These are phyloP conservation scores for Orchesella cincta DNA, from an alignment of 1,140 invertebrate genomes.

Conservation along the genomic window DNA sequence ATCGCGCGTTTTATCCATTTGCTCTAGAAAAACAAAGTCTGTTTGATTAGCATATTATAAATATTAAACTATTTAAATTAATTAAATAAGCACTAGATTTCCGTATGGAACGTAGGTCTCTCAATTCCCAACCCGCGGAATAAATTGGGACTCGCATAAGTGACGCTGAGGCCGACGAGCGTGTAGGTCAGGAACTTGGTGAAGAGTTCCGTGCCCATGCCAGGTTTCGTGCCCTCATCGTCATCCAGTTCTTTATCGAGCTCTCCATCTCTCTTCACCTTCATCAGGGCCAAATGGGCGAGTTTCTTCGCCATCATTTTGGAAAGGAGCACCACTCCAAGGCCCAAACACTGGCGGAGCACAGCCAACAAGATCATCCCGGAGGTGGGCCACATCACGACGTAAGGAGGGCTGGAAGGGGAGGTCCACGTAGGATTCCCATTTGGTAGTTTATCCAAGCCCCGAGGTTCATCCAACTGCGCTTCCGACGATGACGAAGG, in stretches of 20 bases:
- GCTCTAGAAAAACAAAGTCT: too few relatives aligned
- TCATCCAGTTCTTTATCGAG: neutral
- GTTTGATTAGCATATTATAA: too few relatives aligned
- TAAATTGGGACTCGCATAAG: slow-evolving; percentile 74
- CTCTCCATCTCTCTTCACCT: neutral
- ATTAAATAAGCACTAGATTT: slow-evolving; percentile 74
- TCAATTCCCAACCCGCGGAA: slow-evolving; percentile 76
- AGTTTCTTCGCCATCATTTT: slow-evolving; percentile 69
- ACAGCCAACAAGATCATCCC: slow-evolving; percentile 66
- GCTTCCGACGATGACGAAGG: slow-evolving; percentile 78
- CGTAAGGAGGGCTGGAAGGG: slow-evolving; percentile 64
- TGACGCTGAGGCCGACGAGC: slow-evolving; percentile 73
- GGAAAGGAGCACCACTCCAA: slow-evolving; percentile 69
- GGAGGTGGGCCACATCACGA: slow-evolving; percentile 75
- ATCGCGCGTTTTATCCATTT: too few relatives aligned
- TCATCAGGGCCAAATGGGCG: neutral
- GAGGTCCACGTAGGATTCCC: slow-evolving; percentile 64
- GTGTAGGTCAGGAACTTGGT: slow-evolving; percentile 79
- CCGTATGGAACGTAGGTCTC: slow-evolving; percentile 78
- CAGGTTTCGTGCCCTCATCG: slow-evolving; percentile 50
- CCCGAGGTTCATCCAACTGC: slow-evolving; percentile 76
- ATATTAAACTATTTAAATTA: too few relatives aligned
- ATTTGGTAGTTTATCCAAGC: slow-evolving; percentile 80
- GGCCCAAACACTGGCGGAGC: slow-evolving; percentile 72
- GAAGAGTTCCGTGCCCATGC: slow-evolving; percentile 74